phyloP scores from a whole-genome alignment of 2,888 invertebrate species.

The Hermodice carunculata region DNA sequence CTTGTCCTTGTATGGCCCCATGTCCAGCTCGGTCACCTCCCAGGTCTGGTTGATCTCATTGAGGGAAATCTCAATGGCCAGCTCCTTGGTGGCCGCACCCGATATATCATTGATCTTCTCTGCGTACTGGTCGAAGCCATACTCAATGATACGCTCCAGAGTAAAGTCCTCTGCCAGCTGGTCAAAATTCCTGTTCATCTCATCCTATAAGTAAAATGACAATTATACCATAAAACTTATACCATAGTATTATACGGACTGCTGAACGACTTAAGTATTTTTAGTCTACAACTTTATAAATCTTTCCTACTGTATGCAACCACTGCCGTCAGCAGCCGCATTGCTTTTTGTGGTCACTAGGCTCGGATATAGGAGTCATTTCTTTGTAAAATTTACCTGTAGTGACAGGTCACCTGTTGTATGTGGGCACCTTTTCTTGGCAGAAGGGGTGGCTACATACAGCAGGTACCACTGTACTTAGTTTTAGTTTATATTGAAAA shows the following conservation, averaged over 20 bases:
- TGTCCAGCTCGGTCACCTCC: conserved; percentile 80
- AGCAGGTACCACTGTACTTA: too few relatives aligned
- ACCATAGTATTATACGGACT: neutral
- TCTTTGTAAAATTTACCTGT: too few relatives aligned
- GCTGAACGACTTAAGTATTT: too few relatives aligned
- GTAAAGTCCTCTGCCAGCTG: conserved; percentile 84
- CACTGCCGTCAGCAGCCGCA: too few relatives aligned
- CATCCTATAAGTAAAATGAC: conserved; percentile 56
- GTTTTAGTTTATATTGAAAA: too few relatives aligned
- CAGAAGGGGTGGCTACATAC: too few relatives aligned
- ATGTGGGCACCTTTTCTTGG: too few relatives aligned
- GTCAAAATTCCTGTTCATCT: conserved; percentile 83
- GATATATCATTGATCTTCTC: conserved; percentile 89
- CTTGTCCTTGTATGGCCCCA: conserved; percentile 78
- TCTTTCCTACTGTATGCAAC: too few relatives aligned
- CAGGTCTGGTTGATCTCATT: conserved; percentile 80
- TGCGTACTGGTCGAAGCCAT: conserved; percentile 85
- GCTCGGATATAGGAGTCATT: too few relatives aligned
- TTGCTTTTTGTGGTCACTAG: too few relatives aligned
- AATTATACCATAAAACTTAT: neutral
- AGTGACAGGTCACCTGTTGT: too few relatives aligned
- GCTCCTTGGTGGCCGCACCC: conserved; percentile 88
- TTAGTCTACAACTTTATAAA: too few relatives aligned
- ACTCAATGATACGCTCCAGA: conserved; percentile 82
- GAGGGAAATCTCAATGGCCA: conserved; percentile 82